Conservation (phyloP, 2,797 vertebrate genomes). For the Hypotaenidia philippensis region DNA sequence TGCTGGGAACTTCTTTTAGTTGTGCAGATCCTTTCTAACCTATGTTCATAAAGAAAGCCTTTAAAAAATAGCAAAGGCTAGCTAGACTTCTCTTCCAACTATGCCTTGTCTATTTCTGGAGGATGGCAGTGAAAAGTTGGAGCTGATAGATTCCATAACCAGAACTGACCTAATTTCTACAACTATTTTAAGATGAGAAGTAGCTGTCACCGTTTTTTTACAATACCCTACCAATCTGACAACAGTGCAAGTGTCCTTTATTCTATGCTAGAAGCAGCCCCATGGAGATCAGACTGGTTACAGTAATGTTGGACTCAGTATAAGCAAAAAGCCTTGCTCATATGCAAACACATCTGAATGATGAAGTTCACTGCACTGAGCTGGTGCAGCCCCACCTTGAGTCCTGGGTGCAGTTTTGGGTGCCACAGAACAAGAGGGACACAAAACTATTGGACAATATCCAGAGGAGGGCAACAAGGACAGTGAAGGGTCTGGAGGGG, state of each 20-base stretch:
- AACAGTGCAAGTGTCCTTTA: background rate
- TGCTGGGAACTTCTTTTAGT: background rate
- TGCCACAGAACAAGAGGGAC: too few species aligned
- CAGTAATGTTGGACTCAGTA: background rate
- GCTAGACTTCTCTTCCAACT: background rate
- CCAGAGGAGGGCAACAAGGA: too few species aligned
- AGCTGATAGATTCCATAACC: background rate
- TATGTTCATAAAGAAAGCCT: background rate
- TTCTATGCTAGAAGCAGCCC: background rate
- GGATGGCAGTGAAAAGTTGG: background rate
- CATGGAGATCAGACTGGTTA: background rate
- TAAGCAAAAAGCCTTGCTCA: background rate
- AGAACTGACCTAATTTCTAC: background rate
- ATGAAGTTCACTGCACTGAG: too few species aligned
- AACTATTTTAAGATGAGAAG: background rate
- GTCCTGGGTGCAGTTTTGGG: too few species aligned
- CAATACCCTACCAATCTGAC: background rate
- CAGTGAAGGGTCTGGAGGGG: too few species aligned
- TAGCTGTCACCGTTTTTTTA: background rate
- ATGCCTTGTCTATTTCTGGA: background rate
- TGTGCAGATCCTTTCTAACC: background rate
- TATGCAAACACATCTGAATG: background rate
- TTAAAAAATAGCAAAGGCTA: background rate
- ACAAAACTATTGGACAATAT: too few species aligned
- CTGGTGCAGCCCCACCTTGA: too few species aligned